Base-by-base conservation (phyloP, 2,888 invertebrate species). In the Encarsia formosa region DNA sequence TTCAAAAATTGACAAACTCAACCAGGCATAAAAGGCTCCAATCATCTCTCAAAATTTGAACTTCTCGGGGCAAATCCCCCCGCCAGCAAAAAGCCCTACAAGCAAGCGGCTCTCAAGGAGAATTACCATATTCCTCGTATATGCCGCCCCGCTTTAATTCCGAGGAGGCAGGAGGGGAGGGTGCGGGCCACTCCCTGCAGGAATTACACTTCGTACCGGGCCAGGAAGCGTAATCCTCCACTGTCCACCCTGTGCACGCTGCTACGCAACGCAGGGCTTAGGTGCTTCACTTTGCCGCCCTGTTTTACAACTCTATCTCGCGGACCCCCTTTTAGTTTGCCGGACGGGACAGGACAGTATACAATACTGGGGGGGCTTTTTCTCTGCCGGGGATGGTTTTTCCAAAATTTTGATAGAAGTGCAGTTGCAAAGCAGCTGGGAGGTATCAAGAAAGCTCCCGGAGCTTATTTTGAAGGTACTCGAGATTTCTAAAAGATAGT, bases 181-280 rank as follows among this genome's bases (percentile, higher is more conserved):
- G 41, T 20, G 43, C 15, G 63, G 62, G 63, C 57, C 55, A 52
- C 51, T 57, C 52, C 47, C 46, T 56, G n/a, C n/a, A n/a, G 56
- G 58, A 58, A 59, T 58, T 59, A 59, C n/a, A n/a, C 58, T 56
- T 57, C 53, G 56, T 58, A 55, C 49, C 47, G 51, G n/a, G n/a
- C n/a, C 49, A 51, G 46, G 43, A 42, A 46, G 50, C 47, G 42
- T 57, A 57, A 57, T 57, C 55, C 57, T 44, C 43, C 44, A 11
- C 31, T 23, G 18, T 15, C 24, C 13, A 15, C 44, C 8, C 16
- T 31, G 16, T n/a, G n/a, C n/a, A 13, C 24, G 40, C 39, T 29
- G 40, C 39, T 22, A 18, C 37, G 38, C 49, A 38, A 46, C 46
- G 49, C 29, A 13, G 40, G 42, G 47, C 52, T 52, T 44, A 48